Evolutionary conservation across 2,113 vertebrate genomes (phyloP), one percentile per base, ranked within the genome.

Genomic region (Chinchilla lanigera): DNA sequence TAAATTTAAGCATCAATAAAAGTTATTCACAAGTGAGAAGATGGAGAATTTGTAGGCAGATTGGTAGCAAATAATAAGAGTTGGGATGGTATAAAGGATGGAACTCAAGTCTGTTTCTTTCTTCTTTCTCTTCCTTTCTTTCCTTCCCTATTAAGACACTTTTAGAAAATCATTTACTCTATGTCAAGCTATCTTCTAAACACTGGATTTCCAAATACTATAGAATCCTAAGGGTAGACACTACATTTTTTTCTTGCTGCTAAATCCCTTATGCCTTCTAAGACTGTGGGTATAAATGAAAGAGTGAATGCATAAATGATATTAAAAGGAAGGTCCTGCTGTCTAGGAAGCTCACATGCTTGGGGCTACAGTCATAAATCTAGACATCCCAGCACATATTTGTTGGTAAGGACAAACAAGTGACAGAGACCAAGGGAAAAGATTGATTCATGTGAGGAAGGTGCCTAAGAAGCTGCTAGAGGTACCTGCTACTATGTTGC

Each of bases 51-150:
- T 73, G 52, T 47, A 78, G 67, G 58, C 47, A 86, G 60, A 13
- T 47, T 95, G 75, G 56, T 38, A 94, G 56, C 47, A 92, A 96
- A 83, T 95, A 90, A 93, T 92, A 96, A 3, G 33, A 96, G 60
- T 60, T 60, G 58, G 58, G 9, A 28, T 92, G 13, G 11, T 35
- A 87, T 44, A 38, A 95, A 19, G 22, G 47, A 84, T 17, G 10
- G 26, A 86, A 47, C 56, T 11, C 7, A 80, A 95, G 28, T 38
- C 28, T 24, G 5, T 58, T 38, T 1, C 30, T 73, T 58, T 11
- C 56, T 50, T 86, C 14, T 44, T 5, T 89, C 1, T 30, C 38
- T 89, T 87, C 5, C 4, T 56, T 30, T 41, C 33, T 75, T 86
- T 58, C 16, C 38, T 96, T 92, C 26, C 86, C 8, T 78, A 30